Evolutionary conservation across 2,113 vertebrate genomes (phyloP), one percentile per base, ranked within the genome.

Genomic region (Noctilio leporinus): DNA sequence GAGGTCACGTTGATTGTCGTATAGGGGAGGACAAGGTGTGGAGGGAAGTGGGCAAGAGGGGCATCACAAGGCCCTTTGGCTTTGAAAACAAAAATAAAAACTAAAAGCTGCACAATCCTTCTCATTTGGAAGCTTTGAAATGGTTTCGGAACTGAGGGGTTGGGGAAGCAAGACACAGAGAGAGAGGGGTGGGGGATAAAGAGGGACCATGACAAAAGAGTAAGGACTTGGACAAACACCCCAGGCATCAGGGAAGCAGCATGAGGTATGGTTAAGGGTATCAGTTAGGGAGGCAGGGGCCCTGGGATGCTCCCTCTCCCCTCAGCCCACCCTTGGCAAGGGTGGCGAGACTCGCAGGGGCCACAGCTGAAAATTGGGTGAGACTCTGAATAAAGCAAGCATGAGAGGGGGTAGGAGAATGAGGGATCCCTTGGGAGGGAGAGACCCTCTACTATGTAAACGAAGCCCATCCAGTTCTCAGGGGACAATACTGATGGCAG

Each of bases 1-100:
- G 98, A 97, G 97, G 97, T 98, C 98, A 96, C 98, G 84, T 92
- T 98, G 98, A 98, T 98, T 98, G 98, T 98, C 98, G 75, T 97
- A 78, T 24, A 94, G 96, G 97, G 96, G 69, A 93, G 95, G 96
- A n/a, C 45, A 80, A 78, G 92, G 76, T 22, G 30, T 59, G 70
- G 57, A n/a, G 92, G 95, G 92, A 47, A 19, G 77, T 26, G 89
- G 95, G 96, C 87, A 94, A 95, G 94, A 96, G 96, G 97, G 97
- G 96, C 78, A 1, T 83, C 4, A 15, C 97, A 97, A 97, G 97
- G 97, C 97, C 97, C 97, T 97, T 97, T 97, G 97, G 97, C 97
- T 97, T 97, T 92, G 33, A 94, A 91, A 96, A 96, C 78, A 88
- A 90, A 96, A 87, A 5, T 45, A 77, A 67, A 95, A 96, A 96